Base-by-base conservation (phyloP, 1,140 invertebrate genomes). In the Scylla paramamosain region DNA sequence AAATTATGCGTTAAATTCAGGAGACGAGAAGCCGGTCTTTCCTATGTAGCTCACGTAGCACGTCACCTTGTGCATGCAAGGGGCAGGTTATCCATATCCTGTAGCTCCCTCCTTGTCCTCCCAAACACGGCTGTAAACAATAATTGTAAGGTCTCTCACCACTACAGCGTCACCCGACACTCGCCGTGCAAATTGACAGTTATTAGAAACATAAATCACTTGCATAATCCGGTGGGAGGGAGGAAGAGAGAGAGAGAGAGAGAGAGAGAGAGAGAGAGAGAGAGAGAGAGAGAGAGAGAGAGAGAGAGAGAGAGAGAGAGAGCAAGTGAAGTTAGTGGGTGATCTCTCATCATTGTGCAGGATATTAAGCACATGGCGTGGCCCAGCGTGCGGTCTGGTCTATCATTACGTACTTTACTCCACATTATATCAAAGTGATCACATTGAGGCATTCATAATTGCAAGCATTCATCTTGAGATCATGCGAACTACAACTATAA, bases 321-420 rank as follows among this genome's bases (percentile, higher is more conserved):
- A 84, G 91, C 31, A 39, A 14, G 91, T 29, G 93, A 77, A 32
- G 84, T 39, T 4, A 10, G 84, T 25, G 32, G 84, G 84, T 88
- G 16, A 93, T 93, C 84, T 93, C 84, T 93, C 92, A 86, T 93
- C 92, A 93, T 88, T 1, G 82, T 29, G 92, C 29, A n/a, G 84
- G 83, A 67, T 93, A 93, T 31, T 48, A 67, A 59, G 46, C 82
- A 48, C 84, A 86, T 16, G 46, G 92, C 29, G 46, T 67, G 92
- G 25, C 46, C 29, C 28, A 93, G 83, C 83, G 83, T 59, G 92
- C 92, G 14, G 83, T 48, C 92, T n/a, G 31, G n/a, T 4, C 92
- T 93, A 88, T 88, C 92, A 93, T 93, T 87, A 93, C 45, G 45
- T 77, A 88, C 45, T 93, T 93, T 93, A 88, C 84, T 93, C 29